These are phyloP conservation scores for Teleogryllus oceanicus DNA, from an alignment of 2,888 invertebrate genomes.

Conservation along the genomic window DNA sequence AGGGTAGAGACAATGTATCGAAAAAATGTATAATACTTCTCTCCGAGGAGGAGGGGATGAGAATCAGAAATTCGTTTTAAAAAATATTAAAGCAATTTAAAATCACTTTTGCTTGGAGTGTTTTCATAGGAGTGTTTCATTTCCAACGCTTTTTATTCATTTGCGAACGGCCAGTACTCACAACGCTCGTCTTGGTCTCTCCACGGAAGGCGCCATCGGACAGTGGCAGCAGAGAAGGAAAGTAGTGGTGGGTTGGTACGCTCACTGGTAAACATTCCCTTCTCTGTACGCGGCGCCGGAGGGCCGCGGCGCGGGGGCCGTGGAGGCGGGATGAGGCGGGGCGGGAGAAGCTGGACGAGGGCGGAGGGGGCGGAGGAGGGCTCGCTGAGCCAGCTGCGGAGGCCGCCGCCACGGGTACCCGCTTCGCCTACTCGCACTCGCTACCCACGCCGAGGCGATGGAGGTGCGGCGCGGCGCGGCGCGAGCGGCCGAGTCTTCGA, in stretches of 20 bases:
- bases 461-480: background rate
- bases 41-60: background rate
- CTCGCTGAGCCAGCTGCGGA: background rate
- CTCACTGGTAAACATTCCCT: slow-evolving; percentile 18
- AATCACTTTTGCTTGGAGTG: slow-evolving; percentile 18
- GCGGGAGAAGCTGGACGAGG: background rate
- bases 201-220: background rate
- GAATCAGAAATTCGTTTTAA: slow-evolving; percentile 10
- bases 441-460: slow-evolving; percentile 18
- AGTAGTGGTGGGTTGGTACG: background rate
- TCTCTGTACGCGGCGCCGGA: background rate
- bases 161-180: slow-evolving; percentile 18
- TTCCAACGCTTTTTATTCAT: slow-evolving; percentile 18
- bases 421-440: background rate
- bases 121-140: background rate
- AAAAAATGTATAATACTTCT: background rate
- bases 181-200: background rate
- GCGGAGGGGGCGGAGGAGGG: background rate
- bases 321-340: too few species aligned
- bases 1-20: background rate
- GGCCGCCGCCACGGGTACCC: background rate
- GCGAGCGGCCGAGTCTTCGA: background rate
- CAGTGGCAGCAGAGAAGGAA: background rate
- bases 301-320: background rate
- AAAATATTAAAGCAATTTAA: slow-evolving; percentile 18